Base-by-base conservation (phyloP, 1,140 invertebrate genomes). In the Lucilia cuprina region DNA sequence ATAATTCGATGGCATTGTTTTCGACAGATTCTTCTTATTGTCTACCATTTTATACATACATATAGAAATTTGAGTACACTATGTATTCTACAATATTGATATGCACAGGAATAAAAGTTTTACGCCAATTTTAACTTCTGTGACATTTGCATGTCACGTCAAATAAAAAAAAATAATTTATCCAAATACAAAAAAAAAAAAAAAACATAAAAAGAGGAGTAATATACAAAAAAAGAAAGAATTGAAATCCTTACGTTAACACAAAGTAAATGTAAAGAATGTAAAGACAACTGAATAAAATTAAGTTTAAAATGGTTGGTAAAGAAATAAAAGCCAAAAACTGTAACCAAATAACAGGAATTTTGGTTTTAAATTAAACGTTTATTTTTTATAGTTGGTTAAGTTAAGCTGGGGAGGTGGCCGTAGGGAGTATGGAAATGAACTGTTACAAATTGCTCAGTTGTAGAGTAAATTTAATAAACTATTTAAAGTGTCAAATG, bases 81-180 rank as follows among this genome's bases (percentile, higher is more conserved):
- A 30, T 41, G 41, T 41, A 41, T 41, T 41, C 10, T 41, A 17
- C 55, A 60, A 60, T 60, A 17, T 70, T 21, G 19, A 70, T 21
- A 21, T 70, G 21, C 65, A 41, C 41, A 21, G 65, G 19, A 70
- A 70, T 21, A 70, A 70, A 70, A 70, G 19, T 21, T 25, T 70
- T 70, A 70, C 65, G 65, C 65, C 65, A 70, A 70, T 70, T 70
- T 70, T 21, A 70, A 70, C 65, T 70, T 21, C 19, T 70, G 65
- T 70, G 60, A 70, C 65, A 70, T 70, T 70, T 70, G 65, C 65
- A 70, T 70, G 65, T 70, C 65, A 70, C 65, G 65, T 19, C 21
- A 60, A 10, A n/a, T n/a, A n/a, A n/a, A n/a, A n/a, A 70, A 70
- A 70, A 30, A 30, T 30, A 30, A 30, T 30, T 9, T 70, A 70